These are phyloP conservation scores for Labeo catla DNA, from an alignment of 2,113 vertebrate species.

Conservation along the genomic window DNA sequence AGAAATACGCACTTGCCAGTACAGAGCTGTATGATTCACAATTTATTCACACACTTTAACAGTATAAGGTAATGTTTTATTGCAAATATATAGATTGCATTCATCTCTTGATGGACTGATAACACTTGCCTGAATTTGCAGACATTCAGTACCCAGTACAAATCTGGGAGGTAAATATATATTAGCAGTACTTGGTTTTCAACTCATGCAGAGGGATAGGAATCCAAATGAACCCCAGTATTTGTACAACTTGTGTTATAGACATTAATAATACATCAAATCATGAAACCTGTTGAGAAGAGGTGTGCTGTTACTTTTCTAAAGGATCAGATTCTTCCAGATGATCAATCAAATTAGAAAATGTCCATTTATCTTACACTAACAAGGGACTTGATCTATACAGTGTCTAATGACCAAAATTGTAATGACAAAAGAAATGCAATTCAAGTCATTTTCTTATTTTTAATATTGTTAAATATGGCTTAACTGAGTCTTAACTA, in stretches of 20 bases:
- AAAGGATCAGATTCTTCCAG: neutral
- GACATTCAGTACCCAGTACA: constrained; percentile 81
- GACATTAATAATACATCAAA: neutral
- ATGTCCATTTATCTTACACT: neutral
- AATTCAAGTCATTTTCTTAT: too few species aligned
- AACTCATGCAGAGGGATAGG: neutral
- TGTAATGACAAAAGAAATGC: too few species aligned
- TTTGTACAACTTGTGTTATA: neutral
- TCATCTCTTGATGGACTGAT: neutral
- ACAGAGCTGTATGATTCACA: neutral
- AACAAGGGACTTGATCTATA: neutral
- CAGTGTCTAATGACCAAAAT: too few species aligned
- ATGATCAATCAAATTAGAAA: neutral
- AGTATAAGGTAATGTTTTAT: neutral
- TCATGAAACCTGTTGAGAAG: neutral
- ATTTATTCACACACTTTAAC: constrained; percentile 26
- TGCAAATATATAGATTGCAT: neutral
- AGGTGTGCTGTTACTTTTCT: neutral
- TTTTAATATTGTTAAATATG: too few species aligned
- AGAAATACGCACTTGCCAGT: constrained; percentile 39
- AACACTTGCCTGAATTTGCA: constrained; percentile 80
- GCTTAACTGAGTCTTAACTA: too few species aligned
- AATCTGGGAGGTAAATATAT: constrained; percentile 63
- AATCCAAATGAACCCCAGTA: neutral
- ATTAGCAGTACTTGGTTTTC: neutral